A percentile compares a stretch with the other conserved stretches of the same genome.
Conservation (phyloP, 2,113 vertebrate species). For the Pangasianodon hypophthalmus region DNA sequence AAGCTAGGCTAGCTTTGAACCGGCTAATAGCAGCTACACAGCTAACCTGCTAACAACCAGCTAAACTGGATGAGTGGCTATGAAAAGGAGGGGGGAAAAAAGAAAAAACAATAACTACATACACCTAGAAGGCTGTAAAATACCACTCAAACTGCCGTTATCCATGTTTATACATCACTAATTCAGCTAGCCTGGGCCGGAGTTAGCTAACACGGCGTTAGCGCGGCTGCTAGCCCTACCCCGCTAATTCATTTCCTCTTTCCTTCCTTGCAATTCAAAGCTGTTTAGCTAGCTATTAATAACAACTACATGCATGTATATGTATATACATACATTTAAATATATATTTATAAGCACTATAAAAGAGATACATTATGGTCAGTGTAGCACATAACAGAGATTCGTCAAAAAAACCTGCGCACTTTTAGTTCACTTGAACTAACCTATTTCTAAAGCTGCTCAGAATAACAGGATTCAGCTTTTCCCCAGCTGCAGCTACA, state of each 20-base stretch:
- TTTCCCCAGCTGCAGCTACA: neutral
- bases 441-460: neutral
- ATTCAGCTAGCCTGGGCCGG: neutral
- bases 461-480: neutral
- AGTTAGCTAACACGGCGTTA: neutral
- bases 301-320: neutral
- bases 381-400: neutral
- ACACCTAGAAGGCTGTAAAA: neutral
- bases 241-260: slow-evolving; percentile 15
- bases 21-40: slow-evolving; percentile 3
- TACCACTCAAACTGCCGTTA: neutral
- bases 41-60: neutral
- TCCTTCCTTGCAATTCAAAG: neutral
- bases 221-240: neutral
- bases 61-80: neutral
- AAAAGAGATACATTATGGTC: neutral
- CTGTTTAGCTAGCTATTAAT: neutral
- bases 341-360: neutral
- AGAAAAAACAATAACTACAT: neutral
- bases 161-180: neutral
- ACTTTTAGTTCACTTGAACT: too few relatives aligned
- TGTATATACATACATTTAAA: too few relatives aligned
- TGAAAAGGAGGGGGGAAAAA: neutral
- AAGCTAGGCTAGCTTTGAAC: neutral
- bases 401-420: neutral